Conservation (phyloP, 2,797 vertebrate species). For the Anguilla megastoma region DNA sequence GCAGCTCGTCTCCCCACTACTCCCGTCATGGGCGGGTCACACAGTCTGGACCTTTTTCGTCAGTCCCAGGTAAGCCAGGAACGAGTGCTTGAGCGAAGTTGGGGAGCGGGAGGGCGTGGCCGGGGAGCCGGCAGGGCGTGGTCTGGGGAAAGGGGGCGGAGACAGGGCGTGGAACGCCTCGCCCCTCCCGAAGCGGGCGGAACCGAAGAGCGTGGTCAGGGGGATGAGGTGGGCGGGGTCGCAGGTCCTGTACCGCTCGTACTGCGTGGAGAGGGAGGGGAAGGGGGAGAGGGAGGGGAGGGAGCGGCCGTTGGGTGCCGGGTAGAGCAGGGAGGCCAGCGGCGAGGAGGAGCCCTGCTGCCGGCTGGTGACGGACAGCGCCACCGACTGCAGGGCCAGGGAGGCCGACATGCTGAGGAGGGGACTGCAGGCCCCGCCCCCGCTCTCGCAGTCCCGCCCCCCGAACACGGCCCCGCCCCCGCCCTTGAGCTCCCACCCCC, state of each 20-base stretch:
- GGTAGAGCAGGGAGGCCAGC: conserved; percentile 61
- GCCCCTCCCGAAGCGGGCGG: conserved; percentile 76
- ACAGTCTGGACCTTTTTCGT: conserved; percentile 93
- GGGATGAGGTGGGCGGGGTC: conserved; percentile 95
- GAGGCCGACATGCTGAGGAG: conserved; percentile 91
- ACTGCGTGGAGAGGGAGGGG: conserved; percentile 78
- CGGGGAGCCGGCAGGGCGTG: conserved; percentile 77
- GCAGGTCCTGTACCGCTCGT: conserved; percentile 91
- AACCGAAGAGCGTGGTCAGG: conserved; percentile 93
- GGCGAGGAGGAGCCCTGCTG: conserved; percentile 57
- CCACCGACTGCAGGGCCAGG: conserved; percentile 94
- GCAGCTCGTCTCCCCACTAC: conserved; percentile 57
- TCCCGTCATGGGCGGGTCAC: conserved; percentile 68
- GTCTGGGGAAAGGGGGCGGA: conserved; percentile 84
- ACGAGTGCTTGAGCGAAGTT: conserved; percentile 95
- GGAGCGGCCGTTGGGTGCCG: conserved; percentile 76
- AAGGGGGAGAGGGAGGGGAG: conserved; percentile 74
- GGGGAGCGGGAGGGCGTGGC: conserved; percentile 75
- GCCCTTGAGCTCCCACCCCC: conserved; percentile 62
- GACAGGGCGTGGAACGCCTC: conserved; percentile 77
- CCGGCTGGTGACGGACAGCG: conserved; percentile 83
- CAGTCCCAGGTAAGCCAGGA: conserved; percentile 96
- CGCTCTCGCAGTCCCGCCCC: conserved; percentile 60
- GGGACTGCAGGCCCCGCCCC: conserved; percentile 83
- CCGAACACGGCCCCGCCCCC: conserved; percentile 63